phyloP scores from a whole-genome alignment of 92 coral and sea anemone genomes.

The Anthopleura xanthogrammica region DNA sequence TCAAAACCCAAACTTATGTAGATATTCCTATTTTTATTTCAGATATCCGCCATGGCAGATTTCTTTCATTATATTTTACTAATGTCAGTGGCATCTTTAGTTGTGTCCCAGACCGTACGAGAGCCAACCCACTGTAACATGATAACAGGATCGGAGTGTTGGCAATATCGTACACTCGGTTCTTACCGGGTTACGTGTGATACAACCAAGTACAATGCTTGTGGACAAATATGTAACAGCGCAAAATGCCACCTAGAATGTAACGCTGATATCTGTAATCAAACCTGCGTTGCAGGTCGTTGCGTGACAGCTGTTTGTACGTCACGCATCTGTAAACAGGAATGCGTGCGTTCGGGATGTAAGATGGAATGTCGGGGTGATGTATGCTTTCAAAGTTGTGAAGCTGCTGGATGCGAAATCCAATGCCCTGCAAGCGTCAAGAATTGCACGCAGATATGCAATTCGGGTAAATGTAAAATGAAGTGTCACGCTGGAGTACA shows the following conservation, averaged over 20 bases:
- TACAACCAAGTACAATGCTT: slow-evolving; percentile 22
- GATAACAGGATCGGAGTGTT: slow-evolving; percentile 39
- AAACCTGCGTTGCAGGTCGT: slow-evolving; percentile 72
- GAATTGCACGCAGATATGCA: slow-evolving; percentile 66
- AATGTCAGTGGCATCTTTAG: background rate
- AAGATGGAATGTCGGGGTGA: slow-evolving; percentile 67
- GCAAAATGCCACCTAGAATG: slow-evolving; percentile 60
- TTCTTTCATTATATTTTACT: background rate
- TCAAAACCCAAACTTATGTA: background rate
- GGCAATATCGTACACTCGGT: slow-evolving; percentile 48
- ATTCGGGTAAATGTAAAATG: slow-evolving; percentile 71
- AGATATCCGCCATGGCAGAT: slow-evolving; percentile 7
- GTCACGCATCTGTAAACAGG: slow-evolving; percentile 58
- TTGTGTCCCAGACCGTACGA: background rate
- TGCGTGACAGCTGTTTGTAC: slow-evolving; percentile 60
- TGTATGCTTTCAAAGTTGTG: slow-evolving; percentile 63
- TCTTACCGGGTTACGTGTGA: slow-evolving; percentile 36
- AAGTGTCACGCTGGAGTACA: slow-evolving; percentile 69
- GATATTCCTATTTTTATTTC: background rate
- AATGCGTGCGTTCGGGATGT: slow-evolving; percentile 73
- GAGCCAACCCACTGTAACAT: slow-evolving; percentile 42
- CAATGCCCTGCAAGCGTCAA: slow-evolving; percentile 58
- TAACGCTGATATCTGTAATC: slow-evolving; percentile 59
- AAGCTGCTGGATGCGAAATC: slow-evolving; percentile 73
- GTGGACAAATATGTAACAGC: slow-evolving; percentile 73